Evolutionary conservation across 2,797 vertebrate species (phyloP).

Genomic region (Cyprinodon diabolis): DNA sequence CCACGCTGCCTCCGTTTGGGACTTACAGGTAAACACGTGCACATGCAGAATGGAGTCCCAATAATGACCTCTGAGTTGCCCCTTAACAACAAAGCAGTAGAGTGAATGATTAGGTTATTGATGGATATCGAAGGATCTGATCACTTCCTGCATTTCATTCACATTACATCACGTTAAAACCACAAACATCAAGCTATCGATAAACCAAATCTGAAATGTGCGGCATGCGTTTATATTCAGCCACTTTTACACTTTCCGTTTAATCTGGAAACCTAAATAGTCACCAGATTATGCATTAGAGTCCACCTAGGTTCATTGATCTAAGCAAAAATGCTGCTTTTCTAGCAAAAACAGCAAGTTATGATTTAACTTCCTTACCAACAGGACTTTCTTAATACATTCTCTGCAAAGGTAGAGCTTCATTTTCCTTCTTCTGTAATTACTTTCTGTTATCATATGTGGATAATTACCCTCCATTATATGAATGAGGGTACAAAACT

Average conservation of each 20-base stretch:
- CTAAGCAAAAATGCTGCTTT: background rate
- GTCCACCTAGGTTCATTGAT: too few relatives aligned
- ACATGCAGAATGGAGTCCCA: slow-evolving; percentile 7
- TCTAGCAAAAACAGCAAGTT: background rate
- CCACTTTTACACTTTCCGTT: too few relatives aligned
- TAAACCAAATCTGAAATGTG: background rate
- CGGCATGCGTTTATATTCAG: too few relatives aligned
- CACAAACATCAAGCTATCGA: background rate
- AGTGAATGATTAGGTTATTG: slow-evolving; percentile 11
- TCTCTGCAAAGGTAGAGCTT: too few relatives aligned
- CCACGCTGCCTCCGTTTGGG: slow-evolving; percentile 94
- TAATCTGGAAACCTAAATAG: too few relatives aligned
- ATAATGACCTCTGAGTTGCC: background rate
- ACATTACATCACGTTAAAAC: background rate
- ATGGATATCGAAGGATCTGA: background rate
- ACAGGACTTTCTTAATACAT: too few relatives aligned
- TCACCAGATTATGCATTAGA: too few relatives aligned
- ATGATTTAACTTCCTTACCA: too few relatives aligned
- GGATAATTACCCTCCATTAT: too few relatives aligned
- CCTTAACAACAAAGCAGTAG: background rate
- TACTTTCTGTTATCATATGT: too few relatives aligned
- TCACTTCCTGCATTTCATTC: background rate
- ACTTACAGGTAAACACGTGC: slow-evolving; percentile 86
- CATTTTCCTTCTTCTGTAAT: too few relatives aligned
- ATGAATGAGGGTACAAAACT: too few relatives aligned